Conservation (phyloP, 2,888 invertebrate species). For the Eupsilia transversa region DNA sequence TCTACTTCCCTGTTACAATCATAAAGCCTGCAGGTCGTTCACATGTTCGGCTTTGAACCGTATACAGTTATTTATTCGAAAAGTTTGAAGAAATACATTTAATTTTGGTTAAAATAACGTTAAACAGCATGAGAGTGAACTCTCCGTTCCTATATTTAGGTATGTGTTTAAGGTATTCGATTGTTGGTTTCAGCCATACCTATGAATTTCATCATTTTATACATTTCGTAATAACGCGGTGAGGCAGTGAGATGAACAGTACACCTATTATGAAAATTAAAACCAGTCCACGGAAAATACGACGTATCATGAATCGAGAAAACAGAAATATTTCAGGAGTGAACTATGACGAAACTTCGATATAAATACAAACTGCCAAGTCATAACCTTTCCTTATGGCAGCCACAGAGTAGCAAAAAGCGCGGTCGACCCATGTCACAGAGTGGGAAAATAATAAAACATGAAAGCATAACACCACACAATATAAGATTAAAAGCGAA, state of each 20-base stretch:
- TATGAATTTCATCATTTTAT: background rate
- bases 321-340: constrained; percentile 34
- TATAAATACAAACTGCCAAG: constrained; percentile 42
- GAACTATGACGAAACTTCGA: constrained; percentile 29
- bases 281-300: constrained; percentile 10
- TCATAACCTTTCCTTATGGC: constrained; percentile 39
- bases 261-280: constrained; percentile 32
- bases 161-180: background rate
- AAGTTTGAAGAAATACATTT: constrained; percentile 10
- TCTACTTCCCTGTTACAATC: constrained; percentile 37
- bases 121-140: background rate
- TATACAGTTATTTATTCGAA: constrained; percentile 20
- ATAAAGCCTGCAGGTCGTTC: constrained; percentile 27
- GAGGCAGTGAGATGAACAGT: constrained; percentile 14
- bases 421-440: constrained; percentile 53
- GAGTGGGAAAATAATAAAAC: constrained; percentile 50
- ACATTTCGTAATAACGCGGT: background rate
- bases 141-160: background rate
- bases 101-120: background rate
- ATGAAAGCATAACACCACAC: constrained; percentile 61
- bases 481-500: constrained; percentile 67
- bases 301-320: constrained; percentile 1
- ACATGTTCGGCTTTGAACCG: constrained; percentile 29
- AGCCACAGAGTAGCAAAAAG: constrained; percentile 48
- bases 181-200: background rate